Percentiles rank a stretch among this genome's conserved stretches.
These are phyloP conservation scores for Caenorhabditis uteleia DNA, from an alignment of 2,888 invertebrate species.

Conservation along the genomic window DNA sequence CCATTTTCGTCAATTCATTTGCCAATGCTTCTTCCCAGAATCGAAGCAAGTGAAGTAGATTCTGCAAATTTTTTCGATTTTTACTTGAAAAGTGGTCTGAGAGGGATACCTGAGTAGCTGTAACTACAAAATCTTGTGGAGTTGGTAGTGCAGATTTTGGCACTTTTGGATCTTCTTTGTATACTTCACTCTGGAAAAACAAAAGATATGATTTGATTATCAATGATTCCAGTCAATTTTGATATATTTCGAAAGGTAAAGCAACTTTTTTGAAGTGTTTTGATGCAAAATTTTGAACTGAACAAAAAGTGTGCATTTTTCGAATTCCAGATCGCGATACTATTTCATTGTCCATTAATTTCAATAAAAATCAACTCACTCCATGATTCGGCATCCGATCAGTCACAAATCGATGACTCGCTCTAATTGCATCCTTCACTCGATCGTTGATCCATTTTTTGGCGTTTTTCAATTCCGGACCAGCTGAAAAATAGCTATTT, in stretches of 20 bases:
- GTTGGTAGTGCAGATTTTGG: constrained; percentile 35
- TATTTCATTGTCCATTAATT: not conserved
- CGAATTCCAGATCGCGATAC: no score
- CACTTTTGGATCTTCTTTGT: constrained; percentile 23
- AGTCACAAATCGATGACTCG: constrained; percentile 36
- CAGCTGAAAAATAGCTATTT: not conserved
- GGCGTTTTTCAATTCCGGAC: constrained; percentile 30
- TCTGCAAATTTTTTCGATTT: constrained; percentile 13
- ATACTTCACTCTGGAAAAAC: constrained; percentile 33
- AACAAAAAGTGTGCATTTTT: no score
- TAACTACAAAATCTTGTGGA: constrained; percentile 37
- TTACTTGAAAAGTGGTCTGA: not conserved
- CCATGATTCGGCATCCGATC: constrained; percentile 39
- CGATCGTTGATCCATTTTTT: constrained; percentile 40
- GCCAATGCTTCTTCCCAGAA: constrained; percentile 40
- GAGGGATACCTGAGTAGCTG: constrained; percentile 31
- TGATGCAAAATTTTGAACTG: no score
- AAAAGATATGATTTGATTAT: no score
- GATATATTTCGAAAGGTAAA: no score
- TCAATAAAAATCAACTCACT: constrained; percentile 3
- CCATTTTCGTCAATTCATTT: constrained; percentile 30
- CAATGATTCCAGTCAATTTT: no score
- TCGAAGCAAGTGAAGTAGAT: constrained; percentile 28
- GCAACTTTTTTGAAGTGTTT: not conserved
- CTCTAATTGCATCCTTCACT: constrained; percentile 37